Conservation (phyloP, 2,113 vertebrate genomes). For the Tretioscincus oriximinensis region DNA sequence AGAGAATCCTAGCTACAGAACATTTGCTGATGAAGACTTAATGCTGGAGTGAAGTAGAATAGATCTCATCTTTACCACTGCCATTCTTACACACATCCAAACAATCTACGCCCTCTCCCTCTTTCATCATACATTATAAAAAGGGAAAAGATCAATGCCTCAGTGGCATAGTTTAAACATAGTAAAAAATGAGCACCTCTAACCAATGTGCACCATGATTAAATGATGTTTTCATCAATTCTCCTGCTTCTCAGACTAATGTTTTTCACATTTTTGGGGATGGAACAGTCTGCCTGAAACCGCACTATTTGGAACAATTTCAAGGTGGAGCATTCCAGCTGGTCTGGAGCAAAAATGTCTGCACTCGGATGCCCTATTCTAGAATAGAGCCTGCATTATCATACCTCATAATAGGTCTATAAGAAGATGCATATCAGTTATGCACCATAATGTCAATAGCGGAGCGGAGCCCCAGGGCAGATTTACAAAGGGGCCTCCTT, state of each 20-base stretch:
- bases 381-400: too few relatives aligned
- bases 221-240: not conserved
- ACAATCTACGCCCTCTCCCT: not conserved
- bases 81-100: not conserved
- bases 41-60: not conserved
- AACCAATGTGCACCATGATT: not conserved
- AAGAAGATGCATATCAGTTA: too few relatives aligned
- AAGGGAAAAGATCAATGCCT: not conserved
- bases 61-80: not conserved
- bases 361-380: too few relatives aligned
- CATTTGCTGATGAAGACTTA: not conserved
- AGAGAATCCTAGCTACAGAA: not conserved
- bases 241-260: not conserved
- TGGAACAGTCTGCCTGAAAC: too few relatives aligned
- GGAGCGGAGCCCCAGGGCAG: too few relatives aligned
- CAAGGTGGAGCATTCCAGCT: too few relatives aligned
- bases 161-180: not conserved
- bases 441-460: too few relatives aligned
- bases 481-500: too few relatives aligned
- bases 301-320: too few relatives aligned
- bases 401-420: too few relatives aligned
- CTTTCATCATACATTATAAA: not conserved
- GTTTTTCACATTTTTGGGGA: too few relatives aligned
- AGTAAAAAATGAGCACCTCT: not conserved
- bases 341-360: too few relatives aligned